These are phyloP conservation scores for Acromyrmex heyeri DNA, from an alignment of 1,140 invertebrate species.

Conservation along the genomic window DNA sequence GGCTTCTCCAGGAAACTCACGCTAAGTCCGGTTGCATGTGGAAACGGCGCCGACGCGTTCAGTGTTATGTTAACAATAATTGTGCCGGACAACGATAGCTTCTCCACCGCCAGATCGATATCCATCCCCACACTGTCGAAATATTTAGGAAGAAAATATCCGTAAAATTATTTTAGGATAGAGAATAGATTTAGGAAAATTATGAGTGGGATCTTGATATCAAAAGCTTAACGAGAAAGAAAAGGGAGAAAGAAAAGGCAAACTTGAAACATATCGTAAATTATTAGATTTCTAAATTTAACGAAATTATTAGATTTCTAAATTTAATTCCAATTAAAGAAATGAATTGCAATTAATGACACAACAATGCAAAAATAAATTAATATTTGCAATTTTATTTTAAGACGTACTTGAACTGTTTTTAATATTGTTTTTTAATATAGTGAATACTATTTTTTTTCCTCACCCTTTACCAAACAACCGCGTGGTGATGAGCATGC, in stretches of 20 bases:
- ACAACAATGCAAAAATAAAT: neutral
- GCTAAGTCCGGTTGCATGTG: conserved; percentile 86
- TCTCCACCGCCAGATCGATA: conserved; percentile 86
- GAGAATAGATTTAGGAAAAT: neutral
- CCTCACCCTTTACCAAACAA: conserved; percentile 87
- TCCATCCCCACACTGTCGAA: conserved; percentile 84
- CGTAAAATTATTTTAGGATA: neutral
- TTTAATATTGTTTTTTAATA: conserved; percentile 7
- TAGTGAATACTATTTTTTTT: neutral
- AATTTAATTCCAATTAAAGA: neutral
- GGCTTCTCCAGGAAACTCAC: conserved; percentile 87
- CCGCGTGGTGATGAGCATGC: conserved; percentile 86
- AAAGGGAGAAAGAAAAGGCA: neutral
- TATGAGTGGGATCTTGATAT: neutral
- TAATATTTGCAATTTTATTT: conserved; percentile 7
- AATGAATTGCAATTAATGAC: neutral
- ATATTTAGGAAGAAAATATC: neutral
- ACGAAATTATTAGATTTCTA: conserved; percentile 1
- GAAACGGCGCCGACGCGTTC: conserved; percentile 87
- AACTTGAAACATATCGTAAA: neutral
- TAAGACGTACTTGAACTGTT: neutral
- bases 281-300: neutral
- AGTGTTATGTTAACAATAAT: conserved; percentile 86
- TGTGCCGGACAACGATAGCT: conserved; percentile 86
- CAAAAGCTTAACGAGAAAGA: neutral